Conservation (phyloP, 1,140 invertebrate species). For the Drosophila parvula region DNA sequence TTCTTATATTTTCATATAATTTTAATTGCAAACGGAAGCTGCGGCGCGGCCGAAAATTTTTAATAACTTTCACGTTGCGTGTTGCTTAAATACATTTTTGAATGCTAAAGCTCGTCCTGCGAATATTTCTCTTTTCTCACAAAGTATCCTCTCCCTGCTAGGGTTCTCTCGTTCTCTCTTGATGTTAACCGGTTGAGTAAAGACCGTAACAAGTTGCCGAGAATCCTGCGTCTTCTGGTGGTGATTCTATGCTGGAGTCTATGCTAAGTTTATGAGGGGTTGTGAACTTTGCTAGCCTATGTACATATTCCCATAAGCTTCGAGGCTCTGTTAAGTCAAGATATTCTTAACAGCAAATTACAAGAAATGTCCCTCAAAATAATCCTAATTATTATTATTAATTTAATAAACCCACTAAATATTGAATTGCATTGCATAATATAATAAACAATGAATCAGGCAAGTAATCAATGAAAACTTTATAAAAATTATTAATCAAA, state of each 20-base stretch:
- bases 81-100: constrained; percentile 40
- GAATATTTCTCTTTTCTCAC: neutral
- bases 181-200: constrained; percentile 9
- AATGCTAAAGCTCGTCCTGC: constrained; percentile 25
- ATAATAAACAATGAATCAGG: neutral
- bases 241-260: neutral
- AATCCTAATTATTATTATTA: neutral
- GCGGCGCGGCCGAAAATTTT: constrained; percentile 26
- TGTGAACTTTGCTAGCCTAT: neutral
- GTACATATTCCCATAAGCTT: neutral
- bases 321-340: neutral
- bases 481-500: neutral
- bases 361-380: neutral
- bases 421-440: neutral
- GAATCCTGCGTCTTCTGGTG: neutral
- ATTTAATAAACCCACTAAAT: neutral
- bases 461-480: neutral
- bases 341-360: neutral
- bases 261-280: neutral
- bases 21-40: constrained; percentile 21
- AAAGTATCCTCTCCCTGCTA: constrained; percentile 16
- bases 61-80: constrained; percentile 27
- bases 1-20: neutral
- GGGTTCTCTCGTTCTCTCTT: neutral
- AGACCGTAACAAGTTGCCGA: constrained; percentile 9